Evolutionary conservation across 2,888 invertebrate species (phyloP).

Genomic region (Epistrophella euchroma): DNA sequence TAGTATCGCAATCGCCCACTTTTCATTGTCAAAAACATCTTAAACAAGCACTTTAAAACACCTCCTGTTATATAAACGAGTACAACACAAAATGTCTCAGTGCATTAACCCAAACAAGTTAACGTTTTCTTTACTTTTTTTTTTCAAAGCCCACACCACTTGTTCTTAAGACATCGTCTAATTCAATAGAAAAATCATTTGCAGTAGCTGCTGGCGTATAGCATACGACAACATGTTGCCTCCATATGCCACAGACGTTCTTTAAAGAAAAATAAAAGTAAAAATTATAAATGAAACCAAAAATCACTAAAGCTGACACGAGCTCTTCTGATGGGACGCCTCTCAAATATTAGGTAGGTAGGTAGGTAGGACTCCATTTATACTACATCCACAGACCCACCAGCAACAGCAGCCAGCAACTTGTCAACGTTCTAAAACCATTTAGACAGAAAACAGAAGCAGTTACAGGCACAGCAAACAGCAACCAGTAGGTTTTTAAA

Average conservation of each 20-base stretch:
- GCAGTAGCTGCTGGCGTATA: neutral
- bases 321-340: conserved; percentile 13
- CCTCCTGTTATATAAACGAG: neutral
- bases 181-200: conserved; percentile 67
- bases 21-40: neutral
- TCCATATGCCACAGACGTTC: conserved; percentile 56
- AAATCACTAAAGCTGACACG: conserved; percentile 50
- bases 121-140: conserved; percentile 7
- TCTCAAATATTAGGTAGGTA: neutral
- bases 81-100: conserved; percentile 16
- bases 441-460: conserved; percentile 62
- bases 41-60: conserved; percentile 14
- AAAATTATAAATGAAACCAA: conserved; percentile 26
- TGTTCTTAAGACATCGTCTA: conserved; percentile 40
- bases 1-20: conserved; percentile 6
- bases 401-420: conserved; percentile 44
- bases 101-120: conserved; percentile 42
- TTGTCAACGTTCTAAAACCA: conserved; percentile 67
- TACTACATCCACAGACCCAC: conserved; percentile 14
- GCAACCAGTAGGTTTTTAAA: conserved; percentile 16
- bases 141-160: conserved; percentile 39
- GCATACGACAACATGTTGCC: conserved; percentile 63
- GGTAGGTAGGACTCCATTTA: conserved; percentile 9
- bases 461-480: conserved; percentile 23
- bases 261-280: conserved; percentile 22